Base-by-base conservation (phyloP, 2,888 invertebrate genomes). In the Andricus curvator region DNA sequence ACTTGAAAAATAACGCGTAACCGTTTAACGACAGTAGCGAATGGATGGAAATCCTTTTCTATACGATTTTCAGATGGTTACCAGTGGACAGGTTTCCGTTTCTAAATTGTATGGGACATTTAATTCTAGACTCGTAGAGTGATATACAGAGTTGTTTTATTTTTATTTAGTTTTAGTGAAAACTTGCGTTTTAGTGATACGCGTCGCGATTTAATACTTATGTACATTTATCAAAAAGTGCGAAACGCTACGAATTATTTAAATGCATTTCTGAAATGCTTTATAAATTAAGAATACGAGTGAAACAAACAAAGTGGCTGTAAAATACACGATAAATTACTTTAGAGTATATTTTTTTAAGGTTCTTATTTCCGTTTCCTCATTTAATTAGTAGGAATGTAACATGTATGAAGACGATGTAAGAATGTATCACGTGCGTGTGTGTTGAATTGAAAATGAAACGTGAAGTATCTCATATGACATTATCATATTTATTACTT, bases 71-170 rank as follows among this genome's bases (percentile, higher is more conserved):
- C 84, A 81, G 79, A 87, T 88, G 85, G 51, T 84, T 76, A 84
- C 82, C 84, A 81, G 90, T 90, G 88, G 88, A 89, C 88, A 87
- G 86, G 83, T 81, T 78, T 81, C 81, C 80, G 88, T 89, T 82
- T 83, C 80, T 65, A 86, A 88, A 84, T 85, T 85, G 85, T 86
- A 86, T 86, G 82, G 83, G 80, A 84, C 74, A 13, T 37, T 37
- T 70, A 4, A 25, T 29, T 56, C 6, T n/a, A 56, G n/a, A 60
- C 56, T 74, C 33, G 22, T 56, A 74, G n/a, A 74, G 56, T 13
- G 9, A 56, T 56, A 48, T 29, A 56, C 33, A 62, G 25, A 77
- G 81, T 67, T 82, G 66, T 82, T 70, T 82, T 82, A 82, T 81
- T 41, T 84, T 66, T 82, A 83, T 82, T 83, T 84, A 82, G 51